Conservation (phyloP, 2,113 vertebrate genomes). For the Phrynocephalus versicolor region DNA sequence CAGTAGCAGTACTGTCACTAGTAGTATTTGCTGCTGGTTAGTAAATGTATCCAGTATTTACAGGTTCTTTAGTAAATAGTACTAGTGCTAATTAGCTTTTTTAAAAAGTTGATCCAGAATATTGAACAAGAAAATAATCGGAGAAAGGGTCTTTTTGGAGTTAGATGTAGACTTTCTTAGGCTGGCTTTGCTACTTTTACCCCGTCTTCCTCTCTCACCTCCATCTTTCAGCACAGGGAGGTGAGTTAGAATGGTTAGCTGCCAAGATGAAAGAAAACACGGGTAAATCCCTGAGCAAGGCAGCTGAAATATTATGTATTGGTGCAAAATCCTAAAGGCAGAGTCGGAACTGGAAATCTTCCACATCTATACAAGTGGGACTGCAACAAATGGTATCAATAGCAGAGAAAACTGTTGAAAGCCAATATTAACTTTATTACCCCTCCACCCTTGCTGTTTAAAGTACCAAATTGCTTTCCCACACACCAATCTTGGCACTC, state of each 20-base stretch:
- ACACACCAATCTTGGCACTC: not conserved
- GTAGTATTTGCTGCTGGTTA: too few species aligned
- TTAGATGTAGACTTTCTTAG: not conserved
- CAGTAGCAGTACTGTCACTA: too few species aligned
- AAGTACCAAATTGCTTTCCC: not conserved
- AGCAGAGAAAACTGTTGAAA: too few species aligned
- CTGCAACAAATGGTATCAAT: too few species aligned
- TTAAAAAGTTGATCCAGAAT: not conserved
- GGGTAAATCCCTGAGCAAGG: not conserved
- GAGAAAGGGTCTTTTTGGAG: too few species aligned
- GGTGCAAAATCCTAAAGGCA: not conserved
- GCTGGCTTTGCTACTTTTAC: not conserved
- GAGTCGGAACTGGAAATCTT: too few species aligned
- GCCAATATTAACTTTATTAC: too few species aligned
- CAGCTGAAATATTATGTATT: not conserved
- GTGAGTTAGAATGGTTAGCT: not conserved
- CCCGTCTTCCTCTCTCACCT: not conserved
- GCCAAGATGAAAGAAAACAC: not conserved
- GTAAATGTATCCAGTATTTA: too few species aligned
- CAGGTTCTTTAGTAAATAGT: too few species aligned
- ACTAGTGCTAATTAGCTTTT: too few species aligned
- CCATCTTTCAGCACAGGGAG: not conserved
- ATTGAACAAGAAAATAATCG: not conserved
- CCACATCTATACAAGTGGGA: too few species aligned
- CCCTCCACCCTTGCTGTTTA: not conserved